Evolutionary conservation across 1,140 invertebrate genomes (phyloP), one percentile per base, ranked within the genome.

Genomic region (Drosophila saltans): DNA sequence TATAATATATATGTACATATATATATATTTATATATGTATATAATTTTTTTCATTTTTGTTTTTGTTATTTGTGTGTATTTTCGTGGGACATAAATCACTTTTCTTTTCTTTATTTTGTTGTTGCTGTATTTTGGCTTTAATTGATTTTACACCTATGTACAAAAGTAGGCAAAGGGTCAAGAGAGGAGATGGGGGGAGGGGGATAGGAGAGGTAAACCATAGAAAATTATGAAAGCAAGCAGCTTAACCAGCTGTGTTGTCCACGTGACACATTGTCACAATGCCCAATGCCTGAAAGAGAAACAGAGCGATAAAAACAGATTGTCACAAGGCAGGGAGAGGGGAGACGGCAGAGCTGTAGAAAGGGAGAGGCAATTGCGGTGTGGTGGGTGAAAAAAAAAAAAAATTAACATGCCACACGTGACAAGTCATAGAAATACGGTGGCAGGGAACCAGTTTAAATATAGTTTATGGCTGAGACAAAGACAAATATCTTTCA

Each of bases 61-160:
- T 63, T 41, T 60, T 39, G 28, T 30, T 30, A 4, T 16, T 48
- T 21, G 26, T 61, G 11, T 40, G 16, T 16, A 16, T 21, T 30
- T 58, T 65, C 36, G 45, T 36, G 9, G 41, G 68, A 61, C 68
- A 75, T 74, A 75, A 75, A 75, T 75, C 72, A 66, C 68, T 72
- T 69, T 72, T 65, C 58, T 40, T 63, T 69, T 30, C 4, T 30
- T 30, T 30, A 2, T 30, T 30, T 30, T 30, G 2, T 36, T 36
- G 33, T 65, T 69, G 65, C 72, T 69, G 43, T 66, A 57, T 80
- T 73, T 77, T 63, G 60, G 68, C 56, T 81, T 85, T 78, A 69
- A 85, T 85, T 85, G 83, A 85, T 78, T 85, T 85, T 76, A 79
- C 78, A 85, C 72, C 78, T 78, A 69, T 66, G 52, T 45, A 45